Base-by-base conservation (phyloP, 2,888 invertebrate genomes). In the Papilio demoleus region DNA sequence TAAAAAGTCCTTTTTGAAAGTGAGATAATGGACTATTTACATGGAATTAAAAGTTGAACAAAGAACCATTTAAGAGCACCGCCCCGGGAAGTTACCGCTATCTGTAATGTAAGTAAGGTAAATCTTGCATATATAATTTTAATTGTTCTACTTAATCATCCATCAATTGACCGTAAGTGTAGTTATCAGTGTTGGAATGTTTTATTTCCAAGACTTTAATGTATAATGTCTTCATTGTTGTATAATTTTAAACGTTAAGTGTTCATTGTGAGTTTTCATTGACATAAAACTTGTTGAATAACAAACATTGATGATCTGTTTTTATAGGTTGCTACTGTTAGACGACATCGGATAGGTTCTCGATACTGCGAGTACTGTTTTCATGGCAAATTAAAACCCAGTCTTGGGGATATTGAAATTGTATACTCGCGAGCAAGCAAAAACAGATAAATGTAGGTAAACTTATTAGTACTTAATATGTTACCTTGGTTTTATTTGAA, bases 131-230 rank as follows among this genome's bases (percentile, higher is more conserved):
- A 65, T 65, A 22, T 61, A 53, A 69, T 56, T 69, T 61, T 68
- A 64, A 62, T 65, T 67, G 61, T 67, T 61, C 50, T 38, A 42
- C 65, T 42, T 34, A 56, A 56, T 40, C 61, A 69, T 69, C 65
- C 65, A 65, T 69, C 69, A 69, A 62, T 65, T 69, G 60, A 22
- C 65, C 31, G 65, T 58, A 14, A 53, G 65, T 65, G 60, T 47
- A 53, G 36, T 56, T 53, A 65, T 65, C 61, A 40, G 34, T 27
- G 40, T 19, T 61, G 61, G 61, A 61, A 61, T 68, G 60, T 50
- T 60, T 56, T 65, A 65, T 69, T 60, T 45, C 9, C 14, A 45
- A 45, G 61, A 69, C 56, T n/a, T n/a, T 53, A 68, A 69, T 31
- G 53, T 61, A 56, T 65, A 61, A 65, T 53, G 69, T 65, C 65